These are phyloP conservation scores for Listrodromus nycthemerus DNA, from an alignment of 2,888 invertebrate species.

Conservation along the genomic window DNA sequence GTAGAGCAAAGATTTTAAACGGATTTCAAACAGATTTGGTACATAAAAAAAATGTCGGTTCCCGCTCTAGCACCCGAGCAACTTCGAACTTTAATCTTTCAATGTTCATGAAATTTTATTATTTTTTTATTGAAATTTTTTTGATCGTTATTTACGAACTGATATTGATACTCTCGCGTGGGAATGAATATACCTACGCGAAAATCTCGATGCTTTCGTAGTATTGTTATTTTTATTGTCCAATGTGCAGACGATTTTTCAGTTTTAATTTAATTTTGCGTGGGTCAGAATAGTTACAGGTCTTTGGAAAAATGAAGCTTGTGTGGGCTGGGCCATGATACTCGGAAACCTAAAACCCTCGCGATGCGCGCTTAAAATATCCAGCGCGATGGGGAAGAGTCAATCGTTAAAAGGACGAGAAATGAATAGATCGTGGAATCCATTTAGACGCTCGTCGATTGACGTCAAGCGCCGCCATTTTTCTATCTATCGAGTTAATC, in stretches of 20 bases:
- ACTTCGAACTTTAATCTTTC: too few relatives aligned
- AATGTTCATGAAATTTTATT: too few relatives aligned
- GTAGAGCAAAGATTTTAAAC: too few relatives aligned
- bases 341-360: slow-evolving; percentile 8
- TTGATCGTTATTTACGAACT: too few relatives aligned
- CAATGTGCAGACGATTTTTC: background rate
- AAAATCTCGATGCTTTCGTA: too few relatives aligned
- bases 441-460: background rate
- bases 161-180: too few relatives aligned
- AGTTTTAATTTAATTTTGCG: background rate
- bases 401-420: slow-evolving; percentile 21
- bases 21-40: too few relatives aligned
- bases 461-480: background rate
- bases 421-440: slow-evolving; percentile 1
- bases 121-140: background rate
- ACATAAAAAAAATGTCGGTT: too few relatives aligned
- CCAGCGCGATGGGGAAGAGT: background rate
- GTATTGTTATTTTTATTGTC: too few relatives aligned
- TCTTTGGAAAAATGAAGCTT: slow-evolving; percentile 6
- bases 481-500: background rate
- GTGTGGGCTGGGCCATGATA: slow-evolving; percentile 8
- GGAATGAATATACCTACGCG: too few relatives aligned
- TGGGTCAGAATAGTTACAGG: background rate
- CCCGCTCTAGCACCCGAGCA: too few relatives aligned
- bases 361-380: slow-evolving; percentile 25